Conservation (phyloP, 2,797 vertebrate species). For the Tenualosa ilisha region DNA sequence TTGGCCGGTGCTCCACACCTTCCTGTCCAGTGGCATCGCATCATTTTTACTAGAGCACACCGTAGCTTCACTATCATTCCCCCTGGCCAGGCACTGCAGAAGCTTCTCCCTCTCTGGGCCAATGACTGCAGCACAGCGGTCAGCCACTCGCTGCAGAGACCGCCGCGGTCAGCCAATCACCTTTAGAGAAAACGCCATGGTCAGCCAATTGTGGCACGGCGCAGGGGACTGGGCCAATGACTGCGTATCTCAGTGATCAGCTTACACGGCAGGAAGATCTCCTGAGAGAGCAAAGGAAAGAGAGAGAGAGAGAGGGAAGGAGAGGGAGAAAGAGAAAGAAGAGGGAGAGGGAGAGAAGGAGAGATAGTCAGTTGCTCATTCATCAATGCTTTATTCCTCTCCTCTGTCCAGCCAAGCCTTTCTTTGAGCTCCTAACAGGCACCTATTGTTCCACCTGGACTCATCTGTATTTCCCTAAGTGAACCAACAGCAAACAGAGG, state of each 20-base stretch:
- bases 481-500: not conserved
- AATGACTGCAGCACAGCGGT: slow-evolving; percentile 9
- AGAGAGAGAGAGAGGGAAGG: not conserved
- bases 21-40: not conserved
- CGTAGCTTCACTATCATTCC: not conserved
- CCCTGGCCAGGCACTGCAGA: slow-evolving; percentile 3
- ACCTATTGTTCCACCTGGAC: not conserved
- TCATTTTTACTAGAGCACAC: not conserved
- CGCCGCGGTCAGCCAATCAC: not conserved
- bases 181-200: not conserved
- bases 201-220: not conserved
- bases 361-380: not conserved
- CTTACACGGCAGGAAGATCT: slow-evolving; percentile 42
- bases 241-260: slow-evolving; percentile 27
- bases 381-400: not conserved
- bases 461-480: not conserved
- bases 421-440: not conserved
- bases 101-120: not conserved
- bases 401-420: not conserved
- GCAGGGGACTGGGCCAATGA: slow-evolving; percentile 40
- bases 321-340: not conserved
- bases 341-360: not conserved
- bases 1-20: not conserved
- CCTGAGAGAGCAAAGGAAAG: not conserved
- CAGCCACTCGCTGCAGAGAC: not conserved